phyloP scores from a whole-genome alignment of 2,888 invertebrate genomes.

The Thera obeliscata region DNA sequence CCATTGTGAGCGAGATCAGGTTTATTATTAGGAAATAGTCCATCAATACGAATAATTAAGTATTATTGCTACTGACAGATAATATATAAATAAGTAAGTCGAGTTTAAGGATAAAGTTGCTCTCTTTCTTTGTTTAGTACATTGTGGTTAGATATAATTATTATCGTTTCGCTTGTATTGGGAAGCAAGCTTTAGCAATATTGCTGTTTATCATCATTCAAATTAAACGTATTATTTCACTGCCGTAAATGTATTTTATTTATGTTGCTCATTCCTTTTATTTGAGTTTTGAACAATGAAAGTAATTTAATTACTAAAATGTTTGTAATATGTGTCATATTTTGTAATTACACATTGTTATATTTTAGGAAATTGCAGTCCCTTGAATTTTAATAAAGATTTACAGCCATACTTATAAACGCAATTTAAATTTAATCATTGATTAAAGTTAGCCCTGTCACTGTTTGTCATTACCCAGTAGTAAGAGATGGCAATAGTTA shows the following conservation, averaged over 20 bases:
- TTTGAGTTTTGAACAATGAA: conserved; percentile 48
- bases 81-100: too few species aligned
- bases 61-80: not conserved
- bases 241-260: conserved; percentile 40
- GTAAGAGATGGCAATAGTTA: too few species aligned
- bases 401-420: too few species aligned
- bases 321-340: too few species aligned
- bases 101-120: too few species aligned
- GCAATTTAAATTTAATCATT: too few species aligned
- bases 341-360: too few species aligned
- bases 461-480: too few species aligned
- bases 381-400: too few species aligned
- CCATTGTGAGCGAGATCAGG: conserved; percentile 18
- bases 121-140: too few species aligned
- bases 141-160: not conserved
- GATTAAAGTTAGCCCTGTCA: too few species aligned
- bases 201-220: conserved; percentile 48
- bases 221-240: conserved; percentile 53
- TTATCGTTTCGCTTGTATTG: conserved; percentile 6
- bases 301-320: conserved; percentile 42
- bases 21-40: not conserved
- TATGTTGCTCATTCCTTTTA: conserved; percentile 48
- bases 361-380: too few species aligned
- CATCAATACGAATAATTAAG: not conserved
- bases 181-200: conserved; percentile 39